A percentile compares a stretch with the other conserved stretches of the same genome.
phyloP scores from a whole-genome alignment of 2,888 invertebrate species.

The Seladonia tumulorum region DNA sequence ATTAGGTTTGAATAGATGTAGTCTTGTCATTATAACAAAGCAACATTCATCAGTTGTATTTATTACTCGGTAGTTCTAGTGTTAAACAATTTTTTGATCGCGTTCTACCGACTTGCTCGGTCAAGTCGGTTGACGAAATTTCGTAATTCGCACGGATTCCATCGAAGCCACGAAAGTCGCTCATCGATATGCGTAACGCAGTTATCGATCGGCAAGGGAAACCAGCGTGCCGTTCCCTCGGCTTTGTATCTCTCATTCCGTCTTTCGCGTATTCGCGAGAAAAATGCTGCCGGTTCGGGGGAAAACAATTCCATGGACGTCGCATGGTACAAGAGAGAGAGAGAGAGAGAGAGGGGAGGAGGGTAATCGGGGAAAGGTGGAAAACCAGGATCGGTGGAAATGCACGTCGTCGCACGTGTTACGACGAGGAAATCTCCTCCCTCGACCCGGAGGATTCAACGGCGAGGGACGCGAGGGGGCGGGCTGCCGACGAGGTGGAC shows the following conservation, averaged over 20 bases:
- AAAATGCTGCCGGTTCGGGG: constrained; percentile 55
- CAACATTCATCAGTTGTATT: no score
- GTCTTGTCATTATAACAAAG: no score
- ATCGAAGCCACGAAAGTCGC: neutral
- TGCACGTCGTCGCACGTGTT: constrained; percentile 74
- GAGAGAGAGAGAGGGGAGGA: constrained; percentile 1
- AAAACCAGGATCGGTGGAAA: constrained; percentile 61
- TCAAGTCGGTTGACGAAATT: neutral
- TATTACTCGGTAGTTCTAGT: no score
- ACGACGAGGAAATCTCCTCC: constrained; percentile 69
- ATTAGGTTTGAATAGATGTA: no score
- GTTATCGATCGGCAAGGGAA: constrained; percentile 55
- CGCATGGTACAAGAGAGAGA: constrained; percentile 24
- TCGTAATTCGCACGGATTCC: neutral
- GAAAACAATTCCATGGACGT: constrained; percentile 65
- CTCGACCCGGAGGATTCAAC: constrained; percentile 55
- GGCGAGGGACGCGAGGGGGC: constrained; percentile 37
- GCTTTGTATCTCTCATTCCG: constrained; percentile 11
- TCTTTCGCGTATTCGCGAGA: constrained; percentile 37
- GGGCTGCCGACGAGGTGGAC: constrained; percentile 52
- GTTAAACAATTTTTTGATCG: no score
- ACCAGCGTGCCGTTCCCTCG: constrained; percentile 16
- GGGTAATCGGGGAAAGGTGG: constrained; percentile 35
- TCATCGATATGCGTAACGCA: constrained; percentile 61
- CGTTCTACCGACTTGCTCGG: neutral